Conservation (phyloP, 2,113 vertebrate genomes). For the Megalops atlanticus region DNA sequence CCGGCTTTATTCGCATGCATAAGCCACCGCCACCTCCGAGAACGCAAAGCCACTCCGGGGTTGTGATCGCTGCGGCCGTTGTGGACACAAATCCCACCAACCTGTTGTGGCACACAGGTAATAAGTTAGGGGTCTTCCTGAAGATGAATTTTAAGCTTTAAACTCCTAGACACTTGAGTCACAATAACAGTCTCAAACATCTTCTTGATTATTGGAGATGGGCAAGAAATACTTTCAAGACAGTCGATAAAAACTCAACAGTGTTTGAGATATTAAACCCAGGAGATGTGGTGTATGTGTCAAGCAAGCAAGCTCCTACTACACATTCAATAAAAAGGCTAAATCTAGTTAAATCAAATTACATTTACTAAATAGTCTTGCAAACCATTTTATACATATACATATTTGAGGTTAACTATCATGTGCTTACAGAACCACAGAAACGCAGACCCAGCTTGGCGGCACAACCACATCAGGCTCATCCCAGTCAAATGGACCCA, state of each 20-base stretch:
- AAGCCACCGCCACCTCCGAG: constrained; percentile 53
- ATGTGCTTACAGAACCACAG: too few species aligned
- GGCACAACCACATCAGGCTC: neutral
- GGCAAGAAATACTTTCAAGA: neutral
- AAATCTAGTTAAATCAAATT: neutral
- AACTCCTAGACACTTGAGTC: too few species aligned
- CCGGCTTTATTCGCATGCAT: constrained; percentile 66
- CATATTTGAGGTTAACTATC: neutral
- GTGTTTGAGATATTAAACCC: neutral
- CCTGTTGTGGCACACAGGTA: neutral
- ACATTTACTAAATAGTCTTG: neutral
- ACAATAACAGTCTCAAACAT: neutral
- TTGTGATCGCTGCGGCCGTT: neutral
- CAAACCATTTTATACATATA: neutral
- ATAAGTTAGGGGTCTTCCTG: neutral
- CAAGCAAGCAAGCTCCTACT: neutral
- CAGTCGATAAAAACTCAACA: neutral
- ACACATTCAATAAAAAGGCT: neutral
- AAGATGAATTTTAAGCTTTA: neutral
- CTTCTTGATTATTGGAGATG: neutral
- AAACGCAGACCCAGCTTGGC: too few species aligned
- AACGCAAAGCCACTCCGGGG: neutral
- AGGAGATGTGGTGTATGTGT: neutral
- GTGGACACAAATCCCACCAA: neutral
- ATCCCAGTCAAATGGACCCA: neutral